Base-by-base conservation (phyloP, 2,888 invertebrate genomes). In the Zygogramma bicolorata region DNA sequence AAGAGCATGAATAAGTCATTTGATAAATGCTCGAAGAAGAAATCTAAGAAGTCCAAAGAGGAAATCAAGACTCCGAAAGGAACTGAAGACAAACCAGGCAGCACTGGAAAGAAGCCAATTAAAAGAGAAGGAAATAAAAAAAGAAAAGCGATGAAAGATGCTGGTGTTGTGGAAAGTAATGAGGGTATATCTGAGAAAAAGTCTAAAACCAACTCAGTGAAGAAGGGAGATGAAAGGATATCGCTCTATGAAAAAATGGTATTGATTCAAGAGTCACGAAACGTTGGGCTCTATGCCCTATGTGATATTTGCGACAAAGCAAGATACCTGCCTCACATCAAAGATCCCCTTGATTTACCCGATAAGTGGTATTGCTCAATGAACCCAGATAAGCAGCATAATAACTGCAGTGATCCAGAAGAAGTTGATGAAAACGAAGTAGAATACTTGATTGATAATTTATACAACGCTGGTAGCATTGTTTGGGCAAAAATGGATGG, bases 401-500 rank as follows among this genome's bases (percentile, higher is more conserved):
- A 90, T 10, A 86, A 84, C 57, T 93, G 93, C 80, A 85, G 87
- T 0, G 83, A 85, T 18, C 88, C 89, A 0, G 90, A 92, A 83
- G 83, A 85, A 0, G 85, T 89, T 27, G 84, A 86, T 13, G 75
- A 88, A 1, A 84, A 84, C 3, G 84, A 84, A 4, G 89, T 90
- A 74, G 88, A 88, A 53, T 89, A 90, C 69, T 82, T 91, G 31
- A 90, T 93, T 29, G 88, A 90, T 75, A 90, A 89, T 78, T 84
- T 87, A 71, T 93, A 90, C 79, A 89, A 90, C 2, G 90, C 91
- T 3, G 93, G 93, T 0, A 92, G 92, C 18, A 77, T 93, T 42
- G 93, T 93, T 0, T 91, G 92, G 91, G 93, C 91, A 0, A 89
- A 88, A 40, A 76, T 91, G 75, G 77, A 85, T 0, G 91, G 91